A percentile compares a stretch with the other conserved stretches of the same genome.
These are phyloP conservation scores for Ciconia maguari DNA, from an alignment of 2,113 vertebrate species.

Conservation along the genomic window DNA sequence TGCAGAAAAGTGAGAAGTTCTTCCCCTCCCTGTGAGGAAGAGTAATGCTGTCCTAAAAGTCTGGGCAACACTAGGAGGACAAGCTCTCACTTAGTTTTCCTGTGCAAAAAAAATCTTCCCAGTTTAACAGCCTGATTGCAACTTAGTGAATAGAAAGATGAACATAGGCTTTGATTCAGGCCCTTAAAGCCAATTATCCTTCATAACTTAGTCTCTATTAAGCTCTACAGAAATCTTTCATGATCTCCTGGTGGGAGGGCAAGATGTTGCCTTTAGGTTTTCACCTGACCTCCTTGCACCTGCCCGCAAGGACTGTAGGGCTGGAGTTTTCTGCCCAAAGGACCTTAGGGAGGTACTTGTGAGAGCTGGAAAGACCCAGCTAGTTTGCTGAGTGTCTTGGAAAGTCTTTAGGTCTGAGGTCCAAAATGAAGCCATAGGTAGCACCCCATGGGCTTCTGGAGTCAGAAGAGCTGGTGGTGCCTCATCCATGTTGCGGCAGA, in stretches of 20 bases:
- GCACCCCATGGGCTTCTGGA: background rate
- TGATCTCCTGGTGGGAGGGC: background rate
- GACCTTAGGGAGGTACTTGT: background rate
- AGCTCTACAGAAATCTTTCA: background rate
- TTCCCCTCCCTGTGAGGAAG: background rate
- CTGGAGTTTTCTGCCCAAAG: background rate
- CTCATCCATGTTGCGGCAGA: background rate
- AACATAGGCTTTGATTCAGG: background rate
- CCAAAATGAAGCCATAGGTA: background rate
- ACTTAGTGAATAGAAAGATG: background rate
- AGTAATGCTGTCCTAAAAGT: background rate
- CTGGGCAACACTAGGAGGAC: background rate
- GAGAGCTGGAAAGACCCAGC: background rate
- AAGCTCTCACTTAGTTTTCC: background rate
- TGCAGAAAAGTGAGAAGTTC: background rate
- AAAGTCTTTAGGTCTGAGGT: background rate
- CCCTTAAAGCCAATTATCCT: background rate
- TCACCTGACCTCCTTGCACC: background rate
- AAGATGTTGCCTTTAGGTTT: background rate
- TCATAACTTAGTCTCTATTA: background rate
- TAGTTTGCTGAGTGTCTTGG: background rate
- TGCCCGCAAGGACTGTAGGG: background rate
- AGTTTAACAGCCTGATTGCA: background rate
- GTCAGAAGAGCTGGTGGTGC: background rate
- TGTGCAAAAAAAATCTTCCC: background rate